Evolutionary conservation across 2,113 vertebrate genomes (phyloP), one percentile per base, ranked within the genome.

Genomic region (Neotoma lepida): DNA sequence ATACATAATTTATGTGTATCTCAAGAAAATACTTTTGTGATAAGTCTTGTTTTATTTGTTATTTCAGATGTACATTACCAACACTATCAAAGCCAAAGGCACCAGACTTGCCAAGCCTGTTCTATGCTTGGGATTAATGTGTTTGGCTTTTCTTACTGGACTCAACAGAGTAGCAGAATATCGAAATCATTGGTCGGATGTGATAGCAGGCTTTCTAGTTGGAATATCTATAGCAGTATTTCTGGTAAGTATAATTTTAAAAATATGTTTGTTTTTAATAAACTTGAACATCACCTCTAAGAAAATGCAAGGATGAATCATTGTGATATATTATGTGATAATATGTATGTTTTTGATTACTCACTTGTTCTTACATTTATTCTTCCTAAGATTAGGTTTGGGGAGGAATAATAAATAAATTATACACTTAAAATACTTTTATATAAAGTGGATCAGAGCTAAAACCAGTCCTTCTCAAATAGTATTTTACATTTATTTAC

Each of bases 131-230:
- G 98, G 99, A 26, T 98, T 99, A 96, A 98, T 99, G 98, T 99
- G 99, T 94, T 97, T 99, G 98, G 99, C 99, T 74, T 99, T 99
- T 95, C 99, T 99, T 95, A 99, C 99, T 35, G 99, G 99, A 95
- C 98, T 99, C 96, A 99, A 99, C 98, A 99, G 99, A 94, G 99
- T 99, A 97, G 99, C 99, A 51, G 99, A 99, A 96, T 99, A 99
- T 98, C 99, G 99, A 86, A 99, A 99, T 98, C 99, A 99, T 95
- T 99, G 99, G 99, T 99, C 99, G 7, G 99, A 99, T 91, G 99
- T 99, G 98, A 99, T 99, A 96, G 99, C 99, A 28, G 99, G 99
- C 94, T 99, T 99, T 96, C 96, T 99, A 97, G 99, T 99, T 1
- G 99, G 99, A 74, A 98, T 99, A 74, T 99, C 99, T 96, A 99